These are phyloP conservation scores for Melipona quadrifasciata DNA, from an alignment of 1,140 invertebrate species.

Conservation along the genomic window DNA sequence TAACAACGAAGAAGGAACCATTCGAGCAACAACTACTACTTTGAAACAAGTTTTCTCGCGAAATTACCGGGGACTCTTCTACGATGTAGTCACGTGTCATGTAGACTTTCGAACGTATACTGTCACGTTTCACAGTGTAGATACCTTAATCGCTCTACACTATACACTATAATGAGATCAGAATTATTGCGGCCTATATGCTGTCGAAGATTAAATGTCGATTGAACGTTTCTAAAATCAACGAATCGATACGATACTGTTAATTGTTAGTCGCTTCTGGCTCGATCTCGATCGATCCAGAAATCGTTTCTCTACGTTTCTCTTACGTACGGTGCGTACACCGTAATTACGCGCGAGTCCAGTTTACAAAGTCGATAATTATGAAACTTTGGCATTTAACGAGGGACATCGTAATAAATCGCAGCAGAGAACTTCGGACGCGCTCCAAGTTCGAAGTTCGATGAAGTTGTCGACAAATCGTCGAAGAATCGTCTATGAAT, in stretches of 20 bases:
- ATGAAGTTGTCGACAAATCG: not conserved
- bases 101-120: too few relatives aligned
- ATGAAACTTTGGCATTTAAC: slow-evolving; percentile 64
- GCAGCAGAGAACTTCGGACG: not conserved
- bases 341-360: not conserved
- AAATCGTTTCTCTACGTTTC: slow-evolving; percentile 46
- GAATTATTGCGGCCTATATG: slow-evolving; percentile 55
- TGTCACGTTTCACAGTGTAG: slow-evolving; percentile 26
- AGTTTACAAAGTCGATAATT: slow-evolving; percentile 27
- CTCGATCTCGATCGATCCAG: slow-evolving; percentile 14
- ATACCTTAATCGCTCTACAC: slow-evolving; percentile 41
- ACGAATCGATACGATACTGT: slow-evolving; percentile 33
- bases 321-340: slow-evolving; percentile 7
- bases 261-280: slow-evolving; percentile 6
- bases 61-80: not conserved
- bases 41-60: slow-evolving; percentile 10
- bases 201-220: slow-evolving; percentile 27
- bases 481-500: not conserved
- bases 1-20: slow-evolving; percentile 25
- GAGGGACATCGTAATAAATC: slow-evolving; percentile 21
- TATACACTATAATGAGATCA: slow-evolving; percentile 65
- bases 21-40: slow-evolving; percentile 12
- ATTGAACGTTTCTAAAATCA: slow-evolving; percentile 30
- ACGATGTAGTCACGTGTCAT: not conserved
- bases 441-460: slow-evolving; percentile 10